Evolutionary conservation across 2,888 invertebrate species (phyloP), one percentile per base, ranked within the genome.

Genomic region (Idaea biselata): DNA sequence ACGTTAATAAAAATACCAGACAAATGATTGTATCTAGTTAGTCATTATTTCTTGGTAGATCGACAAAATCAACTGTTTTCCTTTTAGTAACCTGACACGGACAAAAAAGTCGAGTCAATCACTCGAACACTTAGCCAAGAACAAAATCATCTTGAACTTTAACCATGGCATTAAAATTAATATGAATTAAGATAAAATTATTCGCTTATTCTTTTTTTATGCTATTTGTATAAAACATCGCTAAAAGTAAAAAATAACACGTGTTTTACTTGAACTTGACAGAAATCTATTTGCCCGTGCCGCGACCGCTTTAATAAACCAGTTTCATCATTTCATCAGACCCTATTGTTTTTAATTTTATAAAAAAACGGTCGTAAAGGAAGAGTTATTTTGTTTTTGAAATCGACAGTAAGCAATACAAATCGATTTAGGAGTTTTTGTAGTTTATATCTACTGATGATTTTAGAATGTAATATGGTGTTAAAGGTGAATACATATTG

Each of bases 391-490:
- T 44, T 44, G 11, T 44, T 44, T 44, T 66, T 63, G 66, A 70
- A 78, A 77, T 75, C 73, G 69, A 74, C 81, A 75, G 82, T 82
- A 78, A 81, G 80, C 82, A 77, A 77, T 71, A 70, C 77, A 68
- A 84, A 82, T 83, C 77, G 82, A 83, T 83, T 79, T 72, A 61
- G 69, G 66, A 73, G 73, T 76, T 70, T 71, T 72, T 75, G 70
- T 66, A 70, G 67, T 73, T 62, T 68, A 73, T 63, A 68, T 11
- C 44, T 44, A 44, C 44, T 44, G 44, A 33, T 33, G 33, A 44
- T 44, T 44, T 44, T 8, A 44, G 44, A 44, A 8, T 44, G 44
- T 44, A 14, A 8, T 44, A 11, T 60, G 63, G 25, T 53, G 56
- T 56, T 68, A 67, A 72, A 31, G 70, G 58, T 58, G 25, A 8